Conservation (phyloP, 2,113 vertebrate genomes). For the Tetraodon nigroviridis region DNA sequence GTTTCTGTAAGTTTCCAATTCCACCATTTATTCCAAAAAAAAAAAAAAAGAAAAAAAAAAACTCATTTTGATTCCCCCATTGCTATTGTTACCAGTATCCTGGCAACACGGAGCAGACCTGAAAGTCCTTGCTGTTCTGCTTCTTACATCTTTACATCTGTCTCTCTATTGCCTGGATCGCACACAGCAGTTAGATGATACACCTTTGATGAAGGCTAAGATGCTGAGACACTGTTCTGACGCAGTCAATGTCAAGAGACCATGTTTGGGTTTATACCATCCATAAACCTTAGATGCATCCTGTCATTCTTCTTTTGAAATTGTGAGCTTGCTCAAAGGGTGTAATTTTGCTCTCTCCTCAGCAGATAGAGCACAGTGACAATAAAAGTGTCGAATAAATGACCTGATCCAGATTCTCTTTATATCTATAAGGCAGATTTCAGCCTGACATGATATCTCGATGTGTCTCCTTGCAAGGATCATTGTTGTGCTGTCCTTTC, state of each 20-base stretch:
- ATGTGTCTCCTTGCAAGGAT: constrained; percentile 41
- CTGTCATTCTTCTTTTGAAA: neutral
- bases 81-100: constrained; percentile 61
- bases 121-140: constrained; percentile 62
- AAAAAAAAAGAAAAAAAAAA: constrained; percentile 18
- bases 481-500: constrained; percentile 11
- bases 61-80: constrained; percentile 43
- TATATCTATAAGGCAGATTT: constrained; percentile 46
- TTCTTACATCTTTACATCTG: constrained; percentile 63
- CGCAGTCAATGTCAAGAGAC: neutral
- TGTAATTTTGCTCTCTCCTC: constrained; percentile 22
- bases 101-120: constrained; percentile 70
- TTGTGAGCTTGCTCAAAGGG: constrained; percentile 8
- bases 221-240: constrained; percentile 13
- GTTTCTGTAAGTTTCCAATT: constrained; percentile 34
- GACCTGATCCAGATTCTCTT: constrained; percentile 14
- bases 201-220: constrained; percentile 39
- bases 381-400: constrained; percentile 2
- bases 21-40: constrained; percentile 16
- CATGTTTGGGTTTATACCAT: neutral
- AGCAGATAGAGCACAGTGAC: neutral
- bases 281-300: constrained; percentile 1
- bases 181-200: constrained; percentile 57
- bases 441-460: constrained; percentile 38
- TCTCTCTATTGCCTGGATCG: constrained; percentile 46